Evolutionary conservation across 2,113 vertebrate genomes (phyloP).

Genomic region (Ictalurus punctatus): DNA sequence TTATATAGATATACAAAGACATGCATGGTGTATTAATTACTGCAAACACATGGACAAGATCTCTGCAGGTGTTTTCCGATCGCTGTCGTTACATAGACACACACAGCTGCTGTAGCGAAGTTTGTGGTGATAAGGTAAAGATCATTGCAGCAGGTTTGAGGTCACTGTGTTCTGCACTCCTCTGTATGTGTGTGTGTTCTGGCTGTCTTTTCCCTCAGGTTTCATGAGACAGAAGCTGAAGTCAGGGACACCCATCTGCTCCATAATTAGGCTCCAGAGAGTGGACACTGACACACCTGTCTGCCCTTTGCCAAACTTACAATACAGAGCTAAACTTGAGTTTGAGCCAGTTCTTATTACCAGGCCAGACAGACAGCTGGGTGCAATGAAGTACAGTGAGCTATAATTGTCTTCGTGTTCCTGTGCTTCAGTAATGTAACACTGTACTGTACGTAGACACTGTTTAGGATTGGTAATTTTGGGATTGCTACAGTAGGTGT

Average conservation of each 20-base stretch:
- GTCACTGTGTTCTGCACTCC: not conserved
- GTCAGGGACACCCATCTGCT: not conserved
- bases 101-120: not conserved
- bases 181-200: not conserved
- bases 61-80: not conserved
- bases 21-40: not conserved
- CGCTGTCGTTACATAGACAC: not conserved
- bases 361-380: not conserved
- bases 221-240: conserved; percentile 10
- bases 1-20: not conserved
- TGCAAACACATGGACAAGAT: not conserved
- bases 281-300: not conserved
- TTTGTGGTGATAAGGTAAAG: not conserved
- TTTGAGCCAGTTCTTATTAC: conserved; percentile 8
- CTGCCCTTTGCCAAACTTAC: conserved; percentile 3
- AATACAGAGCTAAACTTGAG: conserved; percentile 9
- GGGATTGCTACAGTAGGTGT: not conserved
- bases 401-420: not conserved
- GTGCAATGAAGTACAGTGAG: not conserved
- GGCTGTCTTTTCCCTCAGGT: conserved; percentile 16
- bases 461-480: not conserved
- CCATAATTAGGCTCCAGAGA: conserved; percentile 14
- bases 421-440: not conserved
- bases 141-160: conserved; percentile 4
- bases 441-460: not conserved